Evolutionary conservation across 92 coral and sea anemone species (phyloP).

Genomic region (Plumapathes pennacea): DNA sequence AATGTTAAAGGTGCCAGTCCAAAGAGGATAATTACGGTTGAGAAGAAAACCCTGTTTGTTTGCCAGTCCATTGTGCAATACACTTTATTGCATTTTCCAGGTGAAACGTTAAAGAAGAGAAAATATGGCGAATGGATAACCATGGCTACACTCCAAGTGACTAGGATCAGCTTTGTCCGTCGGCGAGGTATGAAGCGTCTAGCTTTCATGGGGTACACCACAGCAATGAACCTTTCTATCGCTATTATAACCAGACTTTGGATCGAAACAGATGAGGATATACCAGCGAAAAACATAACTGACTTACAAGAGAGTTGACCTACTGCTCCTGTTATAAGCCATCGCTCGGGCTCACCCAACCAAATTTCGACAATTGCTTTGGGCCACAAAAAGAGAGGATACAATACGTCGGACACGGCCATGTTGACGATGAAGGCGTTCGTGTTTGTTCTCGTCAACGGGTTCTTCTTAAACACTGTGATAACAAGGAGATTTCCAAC

Average conservation of each 20-base stretch:
- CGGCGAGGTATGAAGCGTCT: conserved; percentile 17
- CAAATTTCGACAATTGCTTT: conserved; percentile 48
- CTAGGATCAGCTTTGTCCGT: conserved; percentile 23
- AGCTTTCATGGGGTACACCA: conserved; percentile 55
- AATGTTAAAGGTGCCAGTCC: conserved; percentile 7
- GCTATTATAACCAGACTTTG: conserved; percentile 51
- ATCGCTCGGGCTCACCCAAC: conserved; percentile 18
- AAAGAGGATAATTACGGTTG: conserved; percentile 3
- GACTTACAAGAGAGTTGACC: conserved; percentile 50
- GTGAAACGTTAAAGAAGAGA: conserved; percentile 17
- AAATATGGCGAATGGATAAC: conserved; percentile 31
- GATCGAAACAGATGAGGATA: conserved; percentile 49
- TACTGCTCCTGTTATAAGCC: conserved; percentile 40
- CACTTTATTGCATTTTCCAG: neutral
- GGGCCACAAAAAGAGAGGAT: conserved; percentile 34
- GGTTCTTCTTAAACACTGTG: conserved; percentile 35
- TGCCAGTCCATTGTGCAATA: conserved; percentile 17
- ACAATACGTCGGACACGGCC: conserved; percentile 64
- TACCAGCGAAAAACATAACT: conserved; percentile 34
- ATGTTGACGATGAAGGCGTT: conserved; percentile 59
- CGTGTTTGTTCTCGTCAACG: conserved; percentile 48
- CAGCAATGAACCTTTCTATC: conserved; percentile 57
- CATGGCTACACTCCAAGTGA: conserved; percentile 53
- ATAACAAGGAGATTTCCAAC: conserved; percentile 40
- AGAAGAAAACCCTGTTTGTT: conserved; percentile 5